Evolutionary conservation across 2,888 invertebrate genomes (phyloP), one percentile per base, ranked within the genome.

Genomic region (Meganola albula): DNA sequence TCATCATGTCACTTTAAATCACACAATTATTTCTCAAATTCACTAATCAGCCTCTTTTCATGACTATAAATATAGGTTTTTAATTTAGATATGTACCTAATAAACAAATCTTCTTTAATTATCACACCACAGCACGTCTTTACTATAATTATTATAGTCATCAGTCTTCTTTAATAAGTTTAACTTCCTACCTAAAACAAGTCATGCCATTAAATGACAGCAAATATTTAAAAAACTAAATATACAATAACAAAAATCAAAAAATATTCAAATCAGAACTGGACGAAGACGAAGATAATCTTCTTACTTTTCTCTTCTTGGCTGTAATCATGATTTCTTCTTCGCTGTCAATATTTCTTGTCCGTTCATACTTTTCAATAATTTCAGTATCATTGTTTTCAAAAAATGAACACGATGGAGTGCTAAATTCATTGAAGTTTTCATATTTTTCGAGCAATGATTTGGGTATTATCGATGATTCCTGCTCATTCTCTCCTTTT

Each of bases 381-480:
- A 24, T 8, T 24, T 24, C 24, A n/a, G 24, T 24, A 24, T 11
- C 24, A 24, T 12, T 4, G 24, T 24, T 24, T 24, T 24, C 24
- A 12, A 24, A 24, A 24, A 24, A 24, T 24, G 11, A 24, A 24
- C 24, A 24, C 24, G 24, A 24, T 24, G 24, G 24, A 24, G 24
- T 24, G 12, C 12, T 24, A 24, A 24, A 24, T 24, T 24, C 12
- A 24, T 4, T 24, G 12, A 12, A 24, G 24, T 24, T 24, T 24
- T 24, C 24, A 24, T 24, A 24, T 24, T 24, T 24, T 24, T 24
- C 24, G 24, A 24, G 24, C 24, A 12, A 24, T 12, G 24, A 24
- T 24, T 24, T 24, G 24, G 24, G 24, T 24, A 24, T 24, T 24
- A 24, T 24, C 12, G 24, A 24, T 24, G 24, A 24, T 24, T 24